Evolutionary conservation across 2,888 invertebrate genomes (phyloP).

Genomic region (Lordiphosa andalusiaca): DNA sequence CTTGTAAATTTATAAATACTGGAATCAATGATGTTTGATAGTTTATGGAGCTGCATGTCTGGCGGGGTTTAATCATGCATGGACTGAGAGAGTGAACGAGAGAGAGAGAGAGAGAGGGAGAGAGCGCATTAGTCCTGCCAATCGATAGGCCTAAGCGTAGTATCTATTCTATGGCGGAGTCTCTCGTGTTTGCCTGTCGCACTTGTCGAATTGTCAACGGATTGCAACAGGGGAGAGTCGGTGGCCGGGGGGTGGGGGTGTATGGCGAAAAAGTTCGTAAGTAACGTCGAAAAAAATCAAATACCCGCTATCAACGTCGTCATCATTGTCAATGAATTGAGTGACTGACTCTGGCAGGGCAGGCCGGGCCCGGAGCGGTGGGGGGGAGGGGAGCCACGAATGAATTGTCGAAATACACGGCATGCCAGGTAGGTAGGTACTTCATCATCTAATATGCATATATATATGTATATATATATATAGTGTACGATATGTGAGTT

Average conservation of each 20-base stretch:
- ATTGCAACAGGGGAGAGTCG: slow-evolving; percentile 24
- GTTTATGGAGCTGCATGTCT: slow-evolving; percentile 62
- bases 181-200: slow-evolving; percentile 39
- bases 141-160: slow-evolving; percentile 42
- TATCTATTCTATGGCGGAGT: slow-evolving; percentile 5
- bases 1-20: slow-evolving; percentile 30
- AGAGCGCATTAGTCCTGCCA: slow-evolving; percentile 10
- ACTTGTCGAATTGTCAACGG: slow-evolving; percentile 70
- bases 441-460: slow-evolving; percentile 13
- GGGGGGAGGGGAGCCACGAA: slow-evolving; percentile 30
- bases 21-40: slow-evolving; percentile 31
- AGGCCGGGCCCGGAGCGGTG: background rate
- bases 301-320: slow-evolving; percentile 62
- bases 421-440: slow-evolving; percentile 30
- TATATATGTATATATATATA: slow-evolving; percentile 8
- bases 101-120: too few relatives aligned
- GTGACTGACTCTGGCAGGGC: slow-evolving; percentile 48
- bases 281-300: slow-evolving; percentile 41
- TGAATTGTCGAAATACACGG: slow-evolving; percentile 69
- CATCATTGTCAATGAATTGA: slow-evolving; percentile 74
- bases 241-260: background rate
- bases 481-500: background rate
- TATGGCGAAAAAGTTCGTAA: background rate
- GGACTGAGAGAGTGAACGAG: background rate
- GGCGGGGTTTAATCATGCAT: slow-evolving; percentile 58